phyloP scores from a whole-genome alignment of 2,888 invertebrate genomes.

The Mayetiola destructor region DNA sequence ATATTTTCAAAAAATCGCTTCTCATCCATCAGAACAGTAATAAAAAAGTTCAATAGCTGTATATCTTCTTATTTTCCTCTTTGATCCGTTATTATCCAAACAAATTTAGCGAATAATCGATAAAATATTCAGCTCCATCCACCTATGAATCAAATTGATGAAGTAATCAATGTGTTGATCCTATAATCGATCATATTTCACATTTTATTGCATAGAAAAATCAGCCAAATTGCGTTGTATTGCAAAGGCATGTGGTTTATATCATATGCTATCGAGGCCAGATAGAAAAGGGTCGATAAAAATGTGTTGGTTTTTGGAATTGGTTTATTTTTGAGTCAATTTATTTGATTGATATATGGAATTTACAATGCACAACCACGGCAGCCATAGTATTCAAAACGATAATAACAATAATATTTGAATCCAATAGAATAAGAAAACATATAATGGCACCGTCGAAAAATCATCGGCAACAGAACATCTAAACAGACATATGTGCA shows the following conservation, averaged over 20 bases:
- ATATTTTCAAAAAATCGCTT: neutral
- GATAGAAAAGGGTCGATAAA: neutral
- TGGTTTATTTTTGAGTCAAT: conserved; percentile 9
- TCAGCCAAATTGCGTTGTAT: neutral
- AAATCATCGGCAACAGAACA: neutral
- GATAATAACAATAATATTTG: neutral
- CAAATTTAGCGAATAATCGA: too few species aligned
- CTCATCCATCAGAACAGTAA: too few species aligned
- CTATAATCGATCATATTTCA: neutral
- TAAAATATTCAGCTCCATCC: neutral
- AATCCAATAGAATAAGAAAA: neutral
- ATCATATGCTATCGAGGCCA: too few species aligned
- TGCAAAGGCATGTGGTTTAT: neutral
- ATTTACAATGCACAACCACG: neutral
- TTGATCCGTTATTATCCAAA: too few species aligned
- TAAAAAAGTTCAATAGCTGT: neutral
- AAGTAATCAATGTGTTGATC: neutral
- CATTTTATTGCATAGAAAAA: conserved; percentile 2
- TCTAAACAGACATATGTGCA: neutral
- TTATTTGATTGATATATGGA: conserved; percentile 2
- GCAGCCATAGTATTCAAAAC: too few species aligned
- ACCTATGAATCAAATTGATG: neutral
- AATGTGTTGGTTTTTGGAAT: conserved; percentile 5
- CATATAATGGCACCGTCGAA: neutral
- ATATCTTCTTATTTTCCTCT: neutral